Conservation (phyloP, 1,140 invertebrate genomes). For the Drosophila gunungcola region DNA sequence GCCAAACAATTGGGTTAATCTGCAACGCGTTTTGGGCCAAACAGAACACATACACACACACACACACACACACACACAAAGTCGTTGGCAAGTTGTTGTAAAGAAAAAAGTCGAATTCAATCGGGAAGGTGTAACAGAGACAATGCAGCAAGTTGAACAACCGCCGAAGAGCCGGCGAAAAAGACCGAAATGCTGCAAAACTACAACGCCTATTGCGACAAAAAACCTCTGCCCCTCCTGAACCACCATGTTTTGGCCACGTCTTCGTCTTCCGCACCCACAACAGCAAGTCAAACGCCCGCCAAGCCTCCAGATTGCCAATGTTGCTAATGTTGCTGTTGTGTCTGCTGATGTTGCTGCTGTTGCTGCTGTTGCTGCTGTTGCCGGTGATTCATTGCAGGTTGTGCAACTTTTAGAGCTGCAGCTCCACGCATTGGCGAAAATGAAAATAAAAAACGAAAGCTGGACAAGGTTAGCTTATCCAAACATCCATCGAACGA, state of each 20-base stretch:
- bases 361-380: slow-evolving; percentile 23
- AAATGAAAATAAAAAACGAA: slow-evolving; percentile 56
- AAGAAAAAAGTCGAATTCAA: slow-evolving; percentile 20
- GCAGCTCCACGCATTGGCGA: slow-evolving; percentile 25
- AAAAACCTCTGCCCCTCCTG: slow-evolving; percentile 32
- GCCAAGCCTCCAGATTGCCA: slow-evolving; percentile 38
- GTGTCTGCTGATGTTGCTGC: slow-evolving; percentile 20
- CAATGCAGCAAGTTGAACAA: slow-evolving; percentile 40
- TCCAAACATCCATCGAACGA: neutral
- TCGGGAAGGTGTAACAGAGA: slow-evolving; percentile 1
- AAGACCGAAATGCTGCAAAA: slow-evolving; percentile 34
- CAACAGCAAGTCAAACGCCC: slow-evolving; percentile 25
- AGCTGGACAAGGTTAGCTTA: slow-evolving; percentile 67
- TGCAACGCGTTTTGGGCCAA: slow-evolving; percentile 31
- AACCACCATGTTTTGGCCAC: slow-evolving; percentile 37
- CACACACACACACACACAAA: neutral
- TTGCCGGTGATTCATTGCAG: slow-evolving; percentile 50
- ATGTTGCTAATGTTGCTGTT: slow-evolving; percentile 20
- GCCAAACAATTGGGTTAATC: slow-evolving; percentile 70
- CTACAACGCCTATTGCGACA: slow-evolving; percentile 51
- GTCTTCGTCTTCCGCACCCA: slow-evolving; percentile 60
- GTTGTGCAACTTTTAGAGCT: slow-evolving; percentile 57
- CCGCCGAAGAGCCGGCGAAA: slow-evolving; percentile 29
- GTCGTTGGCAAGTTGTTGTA: too few relatives aligned
- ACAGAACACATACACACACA: neutral